These are phyloP conservation scores for Tachycineta bicolor DNA, from an alignment of 2,113 vertebrate species.

Conservation along the genomic window DNA sequence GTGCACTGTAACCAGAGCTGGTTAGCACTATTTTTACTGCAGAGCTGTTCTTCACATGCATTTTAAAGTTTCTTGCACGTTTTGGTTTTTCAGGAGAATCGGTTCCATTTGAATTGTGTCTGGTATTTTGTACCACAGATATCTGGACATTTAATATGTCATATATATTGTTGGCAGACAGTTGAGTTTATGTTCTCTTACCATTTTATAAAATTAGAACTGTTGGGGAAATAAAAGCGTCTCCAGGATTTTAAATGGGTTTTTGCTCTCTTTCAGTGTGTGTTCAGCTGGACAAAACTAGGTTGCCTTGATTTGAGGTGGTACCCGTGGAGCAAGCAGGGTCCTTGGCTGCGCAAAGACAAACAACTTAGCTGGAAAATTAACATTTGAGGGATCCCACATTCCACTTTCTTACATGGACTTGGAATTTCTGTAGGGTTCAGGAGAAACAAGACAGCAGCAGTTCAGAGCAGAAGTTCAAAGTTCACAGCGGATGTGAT, in stretches of 20 bases:
- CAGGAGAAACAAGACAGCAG: neutral
- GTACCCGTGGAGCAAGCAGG: accelerated
- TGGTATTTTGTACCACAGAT: neutral
- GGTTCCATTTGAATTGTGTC: neutral
- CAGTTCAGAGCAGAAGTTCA: neutral
- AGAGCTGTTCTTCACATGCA: neutral
- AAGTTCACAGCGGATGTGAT: neutral
- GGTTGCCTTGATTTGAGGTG: neutral
- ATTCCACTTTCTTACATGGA: neutral
- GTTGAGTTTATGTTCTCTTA: neutral
- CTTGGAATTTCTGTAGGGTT: neutral
- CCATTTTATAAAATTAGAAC: neutral
- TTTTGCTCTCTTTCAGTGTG: neutral
- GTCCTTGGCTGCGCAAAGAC: neutral
- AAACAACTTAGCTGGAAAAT: neutral
- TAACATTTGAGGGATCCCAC: neutral
- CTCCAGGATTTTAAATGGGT: neutral
- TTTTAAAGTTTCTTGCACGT: neutral
- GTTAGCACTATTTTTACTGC: neutral
- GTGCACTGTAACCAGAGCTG: neutral
- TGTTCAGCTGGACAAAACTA: neutral
- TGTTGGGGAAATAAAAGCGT: neutral
- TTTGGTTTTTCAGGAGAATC: neutral
- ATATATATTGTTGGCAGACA: neutral
- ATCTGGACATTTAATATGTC: neutral